Evolutionary conservation across 2,797 vertebrate genomes (phyloP).

Genomic region (Sebastes alutus): DNA sequence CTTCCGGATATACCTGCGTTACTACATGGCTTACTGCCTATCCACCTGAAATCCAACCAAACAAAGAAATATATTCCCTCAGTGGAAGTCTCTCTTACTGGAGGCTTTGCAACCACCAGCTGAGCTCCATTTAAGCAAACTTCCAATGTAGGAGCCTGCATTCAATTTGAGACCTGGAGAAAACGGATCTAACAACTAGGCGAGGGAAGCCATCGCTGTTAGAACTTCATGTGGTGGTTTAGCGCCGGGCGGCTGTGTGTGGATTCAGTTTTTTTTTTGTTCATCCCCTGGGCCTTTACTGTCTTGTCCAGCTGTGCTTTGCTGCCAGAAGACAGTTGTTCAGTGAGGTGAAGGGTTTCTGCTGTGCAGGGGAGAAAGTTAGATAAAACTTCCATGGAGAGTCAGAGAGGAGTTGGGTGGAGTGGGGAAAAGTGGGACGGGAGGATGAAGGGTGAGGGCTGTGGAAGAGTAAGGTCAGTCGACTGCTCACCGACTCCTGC

Average conservation of each 20-base stretch:
- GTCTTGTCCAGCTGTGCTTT: constrained; percentile 56
- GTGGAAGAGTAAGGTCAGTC: constrained; percentile 11
- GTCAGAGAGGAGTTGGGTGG: background rate
- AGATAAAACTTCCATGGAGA: constrained; percentile 13
- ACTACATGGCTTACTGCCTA: constrained; percentile 72
- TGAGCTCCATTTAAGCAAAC: constrained; percentile 73
- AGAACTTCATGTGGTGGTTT: constrained; percentile 50
- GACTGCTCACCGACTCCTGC: background rate
- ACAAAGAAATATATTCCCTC: constrained; percentile 76
- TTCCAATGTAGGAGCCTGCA: constrained; percentile 41
- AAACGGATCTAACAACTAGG: constrained; percentile 52
- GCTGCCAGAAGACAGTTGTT: constrained; percentile 31
- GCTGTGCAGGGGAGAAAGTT: constrained; percentile 44
- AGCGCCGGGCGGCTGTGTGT: constrained; percentile 22
- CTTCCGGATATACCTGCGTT: constrained; percentile 72
- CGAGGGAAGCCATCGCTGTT: constrained; percentile 42
- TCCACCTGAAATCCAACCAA: constrained; percentile 77
- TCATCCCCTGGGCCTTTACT: constrained; percentile 15
- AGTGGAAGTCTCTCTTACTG: constrained; percentile 56
- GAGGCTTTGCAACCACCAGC: constrained; percentile 69
- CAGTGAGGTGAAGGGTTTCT: constrained; percentile 40
- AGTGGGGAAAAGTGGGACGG: background rate
- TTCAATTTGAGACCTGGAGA: constrained; percentile 62
- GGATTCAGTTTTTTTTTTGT: constrained; percentile 5
- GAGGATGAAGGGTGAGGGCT: constrained; percentile 3